phyloP scores from a whole-genome alignment of 2,888 invertebrate genomes.

The Halictus ligatus region DNA sequence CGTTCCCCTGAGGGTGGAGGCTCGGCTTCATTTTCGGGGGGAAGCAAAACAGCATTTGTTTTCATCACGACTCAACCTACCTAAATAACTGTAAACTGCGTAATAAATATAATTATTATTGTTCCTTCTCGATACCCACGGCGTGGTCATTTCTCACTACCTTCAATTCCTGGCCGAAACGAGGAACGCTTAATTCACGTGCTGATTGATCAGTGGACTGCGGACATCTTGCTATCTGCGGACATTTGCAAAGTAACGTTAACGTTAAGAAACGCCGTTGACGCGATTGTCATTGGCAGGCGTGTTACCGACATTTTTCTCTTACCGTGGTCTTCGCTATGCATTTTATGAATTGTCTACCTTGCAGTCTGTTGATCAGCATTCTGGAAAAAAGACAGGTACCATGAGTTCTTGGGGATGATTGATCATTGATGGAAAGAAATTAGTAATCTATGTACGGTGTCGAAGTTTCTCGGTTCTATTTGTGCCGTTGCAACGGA shows the following conservation, averaged over 20 bases:
- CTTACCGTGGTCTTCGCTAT: not conserved
- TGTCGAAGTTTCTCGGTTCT: not conserved
- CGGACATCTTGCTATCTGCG: not conserved
- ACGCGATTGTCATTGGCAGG: not conserved
- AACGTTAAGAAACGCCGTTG: not conserved
- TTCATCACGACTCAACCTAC: slow-evolving; percentile 59
- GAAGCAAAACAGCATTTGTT: slow-evolving; percentile 44
- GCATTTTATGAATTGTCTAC: too few relatives aligned
- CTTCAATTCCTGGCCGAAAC: slow-evolving; percentile 12
- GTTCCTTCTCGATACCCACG: slow-evolving; percentile 58
- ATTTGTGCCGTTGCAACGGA: not conserved
- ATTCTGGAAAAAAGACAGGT: not conserved
- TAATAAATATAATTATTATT: slow-evolving; percentile 64
- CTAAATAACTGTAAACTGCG: slow-evolving; percentile 63
- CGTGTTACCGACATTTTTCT: not conserved
- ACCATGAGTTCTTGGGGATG: not conserved
- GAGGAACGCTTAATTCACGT: not conserved
- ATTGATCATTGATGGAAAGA: not conserved
- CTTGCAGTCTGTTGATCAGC: slow-evolving; percentile 3
- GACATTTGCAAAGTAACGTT: not conserved
- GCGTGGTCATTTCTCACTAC: slow-evolving; percentile 23
- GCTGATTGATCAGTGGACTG: slow-evolving; percentile 1
- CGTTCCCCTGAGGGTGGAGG: not conserved
- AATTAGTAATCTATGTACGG: not conserved
- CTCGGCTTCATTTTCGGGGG: slow-evolving; percentile 11